These are phyloP conservation scores for Cryptosula pallasiana DNA, from an alignment of 2,888 invertebrate species.

Conservation along the genomic window DNA sequence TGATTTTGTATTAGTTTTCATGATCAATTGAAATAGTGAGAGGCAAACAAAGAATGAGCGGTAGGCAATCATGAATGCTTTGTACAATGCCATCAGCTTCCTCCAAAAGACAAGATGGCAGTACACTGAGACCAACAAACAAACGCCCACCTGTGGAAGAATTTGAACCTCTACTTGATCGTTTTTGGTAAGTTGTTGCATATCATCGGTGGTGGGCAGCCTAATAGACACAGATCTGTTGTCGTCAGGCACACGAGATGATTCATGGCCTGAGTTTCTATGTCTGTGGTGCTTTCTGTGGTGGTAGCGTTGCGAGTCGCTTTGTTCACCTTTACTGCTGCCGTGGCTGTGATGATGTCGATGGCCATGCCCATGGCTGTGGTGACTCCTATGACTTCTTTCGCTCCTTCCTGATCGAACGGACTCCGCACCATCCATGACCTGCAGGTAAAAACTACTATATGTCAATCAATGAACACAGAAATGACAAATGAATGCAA, in stretches of 20 bases:
- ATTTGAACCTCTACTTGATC: conserved; percentile 83
- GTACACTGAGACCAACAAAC: no score
- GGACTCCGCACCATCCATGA: conserved; percentile 82
- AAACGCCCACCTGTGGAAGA: conserved; percentile 58
- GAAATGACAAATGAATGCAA: no score
- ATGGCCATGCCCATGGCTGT: conserved; percentile 36
- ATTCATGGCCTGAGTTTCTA: conserved; percentile 28
- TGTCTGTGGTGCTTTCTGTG: conserved; percentile 24
- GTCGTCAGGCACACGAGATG: conserved; percentile 33
- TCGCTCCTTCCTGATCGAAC: conserved; percentile 75
- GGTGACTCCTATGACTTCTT: conserved; percentile 69
- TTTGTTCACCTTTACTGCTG: conserved; percentile 2
- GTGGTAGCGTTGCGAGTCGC: not conserved
- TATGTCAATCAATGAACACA: no score
- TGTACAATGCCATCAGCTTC: no score
- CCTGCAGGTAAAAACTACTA: no score
- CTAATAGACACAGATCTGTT: conserved; percentile 10
- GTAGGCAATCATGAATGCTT: no score
- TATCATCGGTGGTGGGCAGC: conserved; percentile 7
- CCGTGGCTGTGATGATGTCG: not conserved
- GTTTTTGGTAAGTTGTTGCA: conserved; percentile 21
- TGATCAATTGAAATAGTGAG: not conserved
- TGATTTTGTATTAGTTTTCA: not conserved
- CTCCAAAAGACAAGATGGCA: no score
- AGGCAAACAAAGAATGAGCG: no score